A percentile compares a stretch with the other conserved stretches of the same genome.
Conservation (phyloP, 1,140 invertebrate species). For the Trichonephila clavipes region DNA sequence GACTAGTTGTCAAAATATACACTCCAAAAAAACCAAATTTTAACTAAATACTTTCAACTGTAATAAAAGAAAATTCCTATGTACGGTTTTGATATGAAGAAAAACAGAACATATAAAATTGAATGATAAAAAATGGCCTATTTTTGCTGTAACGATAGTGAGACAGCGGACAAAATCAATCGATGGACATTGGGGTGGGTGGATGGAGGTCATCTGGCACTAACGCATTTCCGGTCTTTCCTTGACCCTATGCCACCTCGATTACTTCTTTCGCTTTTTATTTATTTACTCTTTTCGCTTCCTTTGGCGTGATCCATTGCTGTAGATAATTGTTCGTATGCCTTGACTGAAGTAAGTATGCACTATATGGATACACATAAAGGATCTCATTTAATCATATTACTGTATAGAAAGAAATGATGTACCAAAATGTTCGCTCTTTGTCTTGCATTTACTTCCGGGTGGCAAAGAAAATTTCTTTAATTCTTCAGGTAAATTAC, state of each 20-base stretch:
- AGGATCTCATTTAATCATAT: not conserved
- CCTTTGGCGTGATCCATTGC: not conserved
- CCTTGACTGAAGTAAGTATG: slow-evolving; percentile 29
- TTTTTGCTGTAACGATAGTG: not conserved
- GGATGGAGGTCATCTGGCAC: slow-evolving; percentile 69
- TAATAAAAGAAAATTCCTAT: too few species aligned
- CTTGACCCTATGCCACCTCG: slow-evolving; percentile 58
- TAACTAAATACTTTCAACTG: too few species aligned
- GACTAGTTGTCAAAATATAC: too few species aligned
- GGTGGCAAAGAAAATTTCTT: too few species aligned
- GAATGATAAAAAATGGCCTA: not conserved
- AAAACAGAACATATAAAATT: too few species aligned
- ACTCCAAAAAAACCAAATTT: too few species aligned
- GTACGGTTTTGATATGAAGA: too few species aligned
- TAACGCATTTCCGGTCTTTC: slow-evolving; percentile 75
- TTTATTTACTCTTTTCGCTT: slow-evolving; percentile 17
- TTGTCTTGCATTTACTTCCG: too few species aligned
- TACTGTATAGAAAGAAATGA: not conserved
- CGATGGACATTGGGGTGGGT: slow-evolving; percentile 56
- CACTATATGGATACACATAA: slow-evolving; percentile 3
- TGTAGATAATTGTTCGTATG: slow-evolving; percentile 54
- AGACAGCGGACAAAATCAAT: slow-evolving; percentile 48
- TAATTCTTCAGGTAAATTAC: too few species aligned
- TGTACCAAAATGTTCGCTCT: too few species aligned
- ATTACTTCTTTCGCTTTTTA: slow-evolving; percentile 34